A percentile compares a stretch with the other conserved stretches of the same genome.
These are phyloP conservation scores for Cremastinae sp. DNA, from an alignment of 2,888 invertebrate genomes.

Conservation along the genomic window DNA sequence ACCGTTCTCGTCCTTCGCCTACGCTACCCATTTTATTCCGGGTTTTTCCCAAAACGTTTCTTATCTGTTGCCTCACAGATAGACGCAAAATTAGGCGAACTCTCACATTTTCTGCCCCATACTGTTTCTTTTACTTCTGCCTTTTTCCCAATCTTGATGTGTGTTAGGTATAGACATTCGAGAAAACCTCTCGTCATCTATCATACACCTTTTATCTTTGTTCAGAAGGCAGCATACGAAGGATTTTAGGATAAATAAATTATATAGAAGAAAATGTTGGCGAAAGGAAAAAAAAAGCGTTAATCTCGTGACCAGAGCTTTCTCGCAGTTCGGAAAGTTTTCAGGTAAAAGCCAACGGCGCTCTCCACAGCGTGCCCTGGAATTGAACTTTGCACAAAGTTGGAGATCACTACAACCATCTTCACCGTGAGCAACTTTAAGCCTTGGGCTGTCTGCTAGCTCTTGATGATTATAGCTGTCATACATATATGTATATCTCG, in stretches of 20 bases:
- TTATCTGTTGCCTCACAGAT: constrained; percentile 55
- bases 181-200: constrained; percentile 56
- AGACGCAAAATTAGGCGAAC: constrained; percentile 54
- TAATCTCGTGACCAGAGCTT: constrained; percentile 47
- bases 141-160: constrained; percentile 15
- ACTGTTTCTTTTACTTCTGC: constrained; percentile 11
- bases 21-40: constrained; percentile 5
- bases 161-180: constrained; percentile 45
- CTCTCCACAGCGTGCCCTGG: constrained; percentile 47
- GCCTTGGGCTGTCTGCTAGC: constrained; percentile 45
- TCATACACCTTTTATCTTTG: constrained; percentile 47
- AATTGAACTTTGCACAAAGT: constrained; percentile 60
- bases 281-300: constrained; percentile 26
- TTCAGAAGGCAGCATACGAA: constrained; percentile 6
- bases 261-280: constrained; percentile 6
- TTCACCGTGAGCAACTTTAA: constrained; percentile 37
- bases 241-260: not conserved
- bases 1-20: not conserved
- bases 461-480: too few relatives aligned
- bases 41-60: constrained; percentile 47
- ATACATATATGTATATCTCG: constrained; percentile 37
- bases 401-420: constrained; percentile 48
- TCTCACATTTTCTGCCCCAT: constrained; percentile 7
- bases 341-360: constrained; percentile 38
- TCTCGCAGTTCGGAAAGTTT: constrained; percentile 60